Evolutionary conservation across 2,113 vertebrate species (phyloP).

Genomic region (Gobiocypris rarus): DNA sequence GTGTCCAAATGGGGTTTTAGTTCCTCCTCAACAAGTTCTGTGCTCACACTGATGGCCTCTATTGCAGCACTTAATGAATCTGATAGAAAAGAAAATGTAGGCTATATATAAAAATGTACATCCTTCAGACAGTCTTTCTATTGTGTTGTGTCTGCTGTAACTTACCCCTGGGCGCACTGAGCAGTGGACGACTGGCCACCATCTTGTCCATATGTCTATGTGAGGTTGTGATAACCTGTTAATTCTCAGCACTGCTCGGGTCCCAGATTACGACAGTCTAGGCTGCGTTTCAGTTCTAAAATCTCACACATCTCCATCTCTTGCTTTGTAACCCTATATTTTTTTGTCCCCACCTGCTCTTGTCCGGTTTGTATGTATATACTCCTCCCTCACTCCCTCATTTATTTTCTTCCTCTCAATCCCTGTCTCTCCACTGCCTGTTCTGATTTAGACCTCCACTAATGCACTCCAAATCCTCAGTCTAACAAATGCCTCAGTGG

Average conservation of each 20-base stretch:
- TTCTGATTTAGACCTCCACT: constrained; percentile 39
- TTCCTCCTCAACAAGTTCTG: constrained; percentile 73
- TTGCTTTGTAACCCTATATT: not conserved
- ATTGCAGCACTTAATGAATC: constrained; percentile 72
- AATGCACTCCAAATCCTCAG: constrained; percentile 64
- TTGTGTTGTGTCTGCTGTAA: not conserved
- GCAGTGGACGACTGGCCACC: constrained; percentile 49
- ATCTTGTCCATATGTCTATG: constrained; percentile 58
- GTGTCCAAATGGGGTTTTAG: constrained; percentile 74
- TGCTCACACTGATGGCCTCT: constrained; percentile 71
- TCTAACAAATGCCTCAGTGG: constrained; percentile 45
- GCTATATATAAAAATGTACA: not conserved
- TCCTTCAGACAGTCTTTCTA: not conserved
- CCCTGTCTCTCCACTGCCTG: not conserved
- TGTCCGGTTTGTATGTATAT: not conserved
- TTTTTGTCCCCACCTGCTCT: not conserved
- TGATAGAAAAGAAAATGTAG: constrained; percentile 38
- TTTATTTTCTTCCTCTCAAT: constrained; percentile 36
- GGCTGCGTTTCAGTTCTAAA: not conserved
- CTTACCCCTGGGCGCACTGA: constrained; percentile 65
- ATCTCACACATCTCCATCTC: not conserved
- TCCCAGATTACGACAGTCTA: not conserved
- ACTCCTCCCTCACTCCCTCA: not conserved
- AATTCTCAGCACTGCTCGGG: constrained; percentile 60
- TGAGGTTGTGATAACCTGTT: constrained; percentile 35